phyloP scores from a whole-genome alignment of 2,113 vertebrate genomes.

The Saguinus imperator region DNA sequence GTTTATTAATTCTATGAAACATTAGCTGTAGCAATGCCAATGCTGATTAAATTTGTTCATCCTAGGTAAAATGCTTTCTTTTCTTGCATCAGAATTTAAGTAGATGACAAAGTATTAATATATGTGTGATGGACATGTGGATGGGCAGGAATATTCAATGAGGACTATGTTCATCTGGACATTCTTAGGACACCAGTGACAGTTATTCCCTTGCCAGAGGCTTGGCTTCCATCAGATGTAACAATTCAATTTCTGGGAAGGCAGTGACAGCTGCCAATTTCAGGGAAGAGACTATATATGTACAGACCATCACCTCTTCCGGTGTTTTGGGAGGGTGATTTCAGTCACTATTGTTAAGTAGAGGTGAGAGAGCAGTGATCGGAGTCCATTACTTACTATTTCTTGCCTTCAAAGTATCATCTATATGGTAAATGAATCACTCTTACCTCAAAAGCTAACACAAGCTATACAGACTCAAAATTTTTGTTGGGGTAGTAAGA shows the following conservation, averaged over 20 bases:
- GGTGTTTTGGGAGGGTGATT: background rate
- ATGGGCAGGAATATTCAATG: background rate
- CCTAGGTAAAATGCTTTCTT: background rate
- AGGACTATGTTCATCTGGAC: background rate
- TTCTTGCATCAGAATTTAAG: background rate
- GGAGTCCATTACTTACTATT: conserved; percentile 35
- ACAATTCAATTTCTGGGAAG: conserved; percentile 38
- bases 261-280: conserved; percentile 61
- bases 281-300: background rate
- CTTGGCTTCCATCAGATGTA: conserved; percentile 9
- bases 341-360: background rate
- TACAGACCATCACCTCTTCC: background rate
- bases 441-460: background rate
- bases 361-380: background rate
- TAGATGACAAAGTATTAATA: background rate
- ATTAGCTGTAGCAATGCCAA: background rate
- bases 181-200: background rate
- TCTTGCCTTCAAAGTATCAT: conserved; percentile 6
- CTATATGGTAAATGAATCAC: background rate
- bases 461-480: background rate
- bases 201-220: conserved; percentile 43
- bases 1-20: conserved; percentile 6
- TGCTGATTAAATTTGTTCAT: background rate
- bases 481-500: background rate
- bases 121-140: background rate